A percentile compares a stretch with the other conserved stretches of the same genome.
Conservation (phyloP, 2,113 vertebrate species). For the Haliaeetus leucogaster region DNA sequence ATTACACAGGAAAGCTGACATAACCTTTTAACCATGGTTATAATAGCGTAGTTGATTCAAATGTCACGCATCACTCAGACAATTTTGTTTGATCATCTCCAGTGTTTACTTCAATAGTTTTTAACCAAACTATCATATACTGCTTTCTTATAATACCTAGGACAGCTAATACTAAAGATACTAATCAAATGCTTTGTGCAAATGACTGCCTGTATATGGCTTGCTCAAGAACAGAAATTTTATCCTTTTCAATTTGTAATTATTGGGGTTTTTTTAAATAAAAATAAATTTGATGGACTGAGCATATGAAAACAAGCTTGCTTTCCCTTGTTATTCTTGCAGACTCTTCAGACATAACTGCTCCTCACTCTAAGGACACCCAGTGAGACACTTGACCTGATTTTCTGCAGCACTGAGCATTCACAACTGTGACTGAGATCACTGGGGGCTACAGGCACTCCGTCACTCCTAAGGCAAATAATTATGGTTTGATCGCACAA, state of each 20-base stretch:
- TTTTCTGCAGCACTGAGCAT: conserved; percentile 56
- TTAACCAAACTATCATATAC: neutral
- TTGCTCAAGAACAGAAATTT: neutral
- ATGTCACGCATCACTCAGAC: neutral
- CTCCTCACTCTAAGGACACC: neutral
- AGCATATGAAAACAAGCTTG: neutral
- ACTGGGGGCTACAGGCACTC: neutral
- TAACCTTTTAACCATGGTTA: neutral
- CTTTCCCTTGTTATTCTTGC: neutral
- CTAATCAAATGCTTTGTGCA: neutral
- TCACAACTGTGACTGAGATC: neutral
- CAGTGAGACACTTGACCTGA: conserved; percentile 33
- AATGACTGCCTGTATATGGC: neutral
- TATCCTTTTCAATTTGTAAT: neutral
- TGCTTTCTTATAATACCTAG: neutral
- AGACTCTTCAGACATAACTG: neutral
- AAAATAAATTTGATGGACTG: neutral
- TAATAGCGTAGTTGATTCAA: neutral
- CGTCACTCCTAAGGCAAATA: neutral
- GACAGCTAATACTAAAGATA: neutral
- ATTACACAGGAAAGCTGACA: neutral
- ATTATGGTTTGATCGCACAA: neutral
- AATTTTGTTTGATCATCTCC: neutral
- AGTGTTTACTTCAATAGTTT: neutral
- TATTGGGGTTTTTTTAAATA: fast-evolving